Evolutionary conservation across 2,113 vertebrate species (phyloP), one percentile per base, ranked within the genome.

Genomic region (Pipra filicauda): DNA sequence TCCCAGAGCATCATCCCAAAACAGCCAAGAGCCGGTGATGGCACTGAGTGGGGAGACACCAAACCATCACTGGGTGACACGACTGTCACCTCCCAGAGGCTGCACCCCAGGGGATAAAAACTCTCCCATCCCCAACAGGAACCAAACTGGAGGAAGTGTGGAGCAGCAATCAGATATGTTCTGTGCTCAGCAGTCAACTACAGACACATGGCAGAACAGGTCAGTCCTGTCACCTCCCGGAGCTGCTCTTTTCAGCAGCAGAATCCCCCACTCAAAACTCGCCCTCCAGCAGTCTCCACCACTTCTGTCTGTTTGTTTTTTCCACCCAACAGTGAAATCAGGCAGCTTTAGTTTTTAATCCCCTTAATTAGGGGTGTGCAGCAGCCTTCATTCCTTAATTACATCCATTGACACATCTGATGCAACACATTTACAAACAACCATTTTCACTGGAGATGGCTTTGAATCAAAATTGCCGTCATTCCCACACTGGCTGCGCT

Each of bases 381-480:
- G 85, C 76, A 71, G 67, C 20, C 61, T 91, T 94, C 91, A 94
- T 88, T 93, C 95, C 95, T 94, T 96, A 96, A 96, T 95, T 96
- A 96, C 79, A 94, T 61, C 75, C 74, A 97, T 73, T 91, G 92
- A 88, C 71, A 89, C 90, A 93, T 85, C 83, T 70, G 78, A 95
- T 86, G 95, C 75, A 95, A 93, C 72, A 90, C 82, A 90, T 96
- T 91, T 66, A 54, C 89, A 94, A 95, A 88, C 93, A 96, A n/a
- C 80, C 88, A 70, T 93, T 96, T 89, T 20, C 76, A 71, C 46
- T 67, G 85, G 81, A 28, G 85, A 91, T 54, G 72, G 95, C 79
- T 95, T 35, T 54, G 92, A 95, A 89, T 81, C 69, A 62, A 84
- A 93, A 89, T 11, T 35, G 35, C 35, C 11, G 1, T n/a, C 15